Evolutionary conservation across 2,113 vertebrate species (phyloP).

Genomic region (Silurus meridionalis): DNA sequence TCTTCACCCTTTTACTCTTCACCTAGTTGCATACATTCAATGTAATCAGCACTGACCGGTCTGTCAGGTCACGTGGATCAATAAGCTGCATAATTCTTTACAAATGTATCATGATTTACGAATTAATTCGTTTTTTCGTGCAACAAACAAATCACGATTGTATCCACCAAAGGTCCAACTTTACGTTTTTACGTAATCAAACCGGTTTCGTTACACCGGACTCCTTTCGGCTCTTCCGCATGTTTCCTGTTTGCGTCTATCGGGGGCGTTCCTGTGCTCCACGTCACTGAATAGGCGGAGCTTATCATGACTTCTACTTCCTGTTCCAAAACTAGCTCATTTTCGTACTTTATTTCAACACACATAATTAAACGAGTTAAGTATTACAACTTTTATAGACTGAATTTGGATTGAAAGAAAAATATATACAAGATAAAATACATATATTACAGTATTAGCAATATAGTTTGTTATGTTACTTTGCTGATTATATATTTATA

Average conservation of each 20-base stretch:
- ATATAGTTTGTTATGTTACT: not conserved
- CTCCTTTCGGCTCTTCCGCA: slow-evolving; percentile 37
- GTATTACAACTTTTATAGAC: not conserved
- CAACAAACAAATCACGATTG: not conserved
- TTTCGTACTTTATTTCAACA: not conserved
- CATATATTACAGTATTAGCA: not conserved
- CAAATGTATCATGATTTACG: not conserved
- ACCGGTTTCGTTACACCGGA: not conserved
- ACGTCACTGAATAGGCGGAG: slow-evolving; percentile 10
- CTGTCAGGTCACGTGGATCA: not conserved
- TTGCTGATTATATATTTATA: not conserved
- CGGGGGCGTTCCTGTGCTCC: slow-evolving; percentile 32
- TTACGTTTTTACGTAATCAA: not conserved
- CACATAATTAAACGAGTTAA: not conserved
- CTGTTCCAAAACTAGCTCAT: not conserved
- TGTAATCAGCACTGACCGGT: not conserved
- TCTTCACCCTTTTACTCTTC: not conserved
- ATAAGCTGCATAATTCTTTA: no score
- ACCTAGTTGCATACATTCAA: not conserved
- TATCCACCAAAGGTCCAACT: not conserved
- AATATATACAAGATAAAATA: not conserved
- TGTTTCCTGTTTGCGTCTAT: not conserved
- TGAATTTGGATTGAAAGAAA: not conserved
- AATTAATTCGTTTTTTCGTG: not conserved
- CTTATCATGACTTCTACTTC: not conserved